These are phyloP conservation scores for Drosophila quadrilineata DNA, from an alignment of 1,140 invertebrate genomes.

Conservation along the genomic window DNA sequence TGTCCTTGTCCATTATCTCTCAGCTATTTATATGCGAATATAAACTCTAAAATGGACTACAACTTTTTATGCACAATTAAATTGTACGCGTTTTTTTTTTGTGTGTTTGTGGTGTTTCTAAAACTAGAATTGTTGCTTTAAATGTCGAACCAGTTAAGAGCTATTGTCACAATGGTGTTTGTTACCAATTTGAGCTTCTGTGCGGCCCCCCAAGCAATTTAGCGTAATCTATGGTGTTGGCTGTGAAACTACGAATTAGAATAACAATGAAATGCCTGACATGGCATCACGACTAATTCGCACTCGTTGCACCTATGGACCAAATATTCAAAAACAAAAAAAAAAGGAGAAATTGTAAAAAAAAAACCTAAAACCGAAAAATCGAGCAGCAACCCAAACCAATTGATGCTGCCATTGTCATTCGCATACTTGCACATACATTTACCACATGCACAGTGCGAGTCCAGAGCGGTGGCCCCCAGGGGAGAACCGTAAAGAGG, in stretches of 20 bases:
- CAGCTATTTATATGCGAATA: too few species aligned
- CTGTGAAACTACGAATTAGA: constrained; percentile 54
- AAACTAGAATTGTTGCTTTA: not conserved
- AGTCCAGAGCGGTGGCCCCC: constrained; percentile 36
- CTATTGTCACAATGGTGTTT: constrained; percentile 15
- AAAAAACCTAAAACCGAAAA: constrained; percentile 15
- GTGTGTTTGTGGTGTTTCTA: too few species aligned
- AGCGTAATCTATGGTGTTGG: constrained; percentile 48
- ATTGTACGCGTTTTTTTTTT: too few species aligned
- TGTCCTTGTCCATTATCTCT: too few species aligned
- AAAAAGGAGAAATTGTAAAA: constrained; percentile 12
- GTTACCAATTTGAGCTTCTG: constrained; percentile 8
- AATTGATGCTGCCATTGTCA: constrained; percentile 69
- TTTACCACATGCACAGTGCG: constrained; percentile 36
- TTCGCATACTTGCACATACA: constrained; percentile 57
- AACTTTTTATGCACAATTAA: too few species aligned
- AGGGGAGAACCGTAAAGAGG: constrained; percentile 31
- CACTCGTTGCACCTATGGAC: constrained; percentile 55
- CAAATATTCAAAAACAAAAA: constrained; percentile 46
- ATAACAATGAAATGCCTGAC: constrained; percentile 65
- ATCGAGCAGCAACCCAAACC: constrained; percentile 41
- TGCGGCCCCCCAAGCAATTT: constrained; percentile 48
- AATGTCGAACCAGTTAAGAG: not conserved
- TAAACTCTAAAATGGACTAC: too few species aligned
- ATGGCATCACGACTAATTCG: constrained; percentile 37